Conservation (phyloP, 2,113 vertebrate genomes). For the Cebidichthys violaceus region DNA sequence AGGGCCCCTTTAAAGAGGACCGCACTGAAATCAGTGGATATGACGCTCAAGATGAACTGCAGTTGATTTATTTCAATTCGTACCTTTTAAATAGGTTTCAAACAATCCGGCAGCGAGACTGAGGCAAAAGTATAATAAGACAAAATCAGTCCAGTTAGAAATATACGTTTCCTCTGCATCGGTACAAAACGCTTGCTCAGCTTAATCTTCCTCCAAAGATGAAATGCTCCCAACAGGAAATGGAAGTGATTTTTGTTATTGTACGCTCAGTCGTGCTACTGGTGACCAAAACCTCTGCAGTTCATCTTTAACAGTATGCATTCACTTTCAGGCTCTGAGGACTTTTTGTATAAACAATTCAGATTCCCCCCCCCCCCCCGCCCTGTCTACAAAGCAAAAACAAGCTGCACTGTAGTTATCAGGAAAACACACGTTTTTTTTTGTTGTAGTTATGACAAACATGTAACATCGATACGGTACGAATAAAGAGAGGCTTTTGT, state of each 20-base stretch:
- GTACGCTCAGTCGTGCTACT: neutral
- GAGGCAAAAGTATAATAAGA: neutral
- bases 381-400: constrained; percentile 35
- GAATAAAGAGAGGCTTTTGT: constrained; percentile 19
- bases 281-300: constrained; percentile 23
- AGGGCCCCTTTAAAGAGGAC: neutral
- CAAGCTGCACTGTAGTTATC: neutral
- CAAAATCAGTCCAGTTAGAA: constrained; percentile 1
- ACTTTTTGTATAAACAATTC: neutral
- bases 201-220: neutral
- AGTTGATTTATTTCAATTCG: neutral
- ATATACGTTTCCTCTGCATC: neutral
- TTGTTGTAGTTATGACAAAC: neutral
- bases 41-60: constrained; percentile 20
- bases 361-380: too few relatives aligned
- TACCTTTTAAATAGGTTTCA: constrained; percentile 1
- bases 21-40: neutral
- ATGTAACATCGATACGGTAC: constrained; percentile 7
- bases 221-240: constrained; percentile 11
- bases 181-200: neutral
- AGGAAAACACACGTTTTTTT: constrained; percentile 1
- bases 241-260: neutral
- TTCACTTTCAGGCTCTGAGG: neutral
- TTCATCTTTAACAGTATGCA: constrained; percentile 19
- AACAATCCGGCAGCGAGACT: neutral